Percentiles rank a stretch among this genome's conserved stretches.
Evolutionary conservation across 2,888 invertebrate genomes (phyloP).

Genomic region (Zaprionus bogoriensis): DNA sequence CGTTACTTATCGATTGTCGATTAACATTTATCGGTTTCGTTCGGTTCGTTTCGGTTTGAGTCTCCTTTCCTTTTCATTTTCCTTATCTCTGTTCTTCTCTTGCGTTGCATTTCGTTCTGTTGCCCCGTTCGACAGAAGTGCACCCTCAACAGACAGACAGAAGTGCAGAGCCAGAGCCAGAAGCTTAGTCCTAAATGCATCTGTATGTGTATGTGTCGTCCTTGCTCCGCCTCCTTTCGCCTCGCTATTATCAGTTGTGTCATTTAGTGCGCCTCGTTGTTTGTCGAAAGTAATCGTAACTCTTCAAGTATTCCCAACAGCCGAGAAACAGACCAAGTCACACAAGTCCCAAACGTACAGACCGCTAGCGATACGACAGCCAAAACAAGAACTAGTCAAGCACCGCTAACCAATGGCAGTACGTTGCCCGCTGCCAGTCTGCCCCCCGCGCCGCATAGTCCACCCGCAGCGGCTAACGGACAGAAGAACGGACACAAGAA

Average conservation of each 20-base stretch:
- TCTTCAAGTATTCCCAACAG: conserved; percentile 72
- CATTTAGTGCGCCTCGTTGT: conserved; percentile 22
- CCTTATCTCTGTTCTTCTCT: no score
- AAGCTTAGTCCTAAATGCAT: no score
- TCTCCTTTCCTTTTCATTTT: not conserved
- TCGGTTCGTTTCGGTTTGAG: not conserved
- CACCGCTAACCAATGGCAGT: conserved; percentile 39
- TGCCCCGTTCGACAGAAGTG: no score
- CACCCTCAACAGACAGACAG: no score
- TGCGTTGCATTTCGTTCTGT: no score
- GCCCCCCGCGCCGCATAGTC: conserved; percentile 43
- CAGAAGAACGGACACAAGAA: conserved; percentile 17
- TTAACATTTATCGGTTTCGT: conserved; percentile 8
- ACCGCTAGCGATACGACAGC: conserved; percentile 16
- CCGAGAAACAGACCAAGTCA: conserved; percentile 71
- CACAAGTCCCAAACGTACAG: conserved; percentile 57
- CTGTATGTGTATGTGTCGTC: not conserved
- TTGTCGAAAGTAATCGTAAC: conserved; percentile 43
- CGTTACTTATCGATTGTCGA: conserved; percentile 14
- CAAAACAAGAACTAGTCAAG: conserved; percentile 45
- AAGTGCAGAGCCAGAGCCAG: no score
- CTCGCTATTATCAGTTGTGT: conserved; percentile 22
- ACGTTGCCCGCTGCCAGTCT: no score
- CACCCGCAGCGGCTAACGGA: conserved; percentile 29
- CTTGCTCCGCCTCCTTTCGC: not conserved